phyloP scores from a whole-genome alignment of 2,888 invertebrate genomes.

The Microchrysa polita region DNA sequence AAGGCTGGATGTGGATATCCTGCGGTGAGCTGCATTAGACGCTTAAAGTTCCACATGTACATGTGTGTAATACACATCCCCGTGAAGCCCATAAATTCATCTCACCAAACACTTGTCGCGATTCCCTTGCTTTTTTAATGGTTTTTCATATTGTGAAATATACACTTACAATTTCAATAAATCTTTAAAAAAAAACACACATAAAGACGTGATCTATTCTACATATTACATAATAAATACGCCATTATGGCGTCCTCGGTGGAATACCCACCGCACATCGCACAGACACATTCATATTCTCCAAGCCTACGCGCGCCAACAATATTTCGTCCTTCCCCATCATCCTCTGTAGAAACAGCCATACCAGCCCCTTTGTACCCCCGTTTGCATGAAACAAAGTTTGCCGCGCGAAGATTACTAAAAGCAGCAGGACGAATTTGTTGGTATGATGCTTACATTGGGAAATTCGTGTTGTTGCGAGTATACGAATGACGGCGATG shows the following conservation, averaged over 20 bases:
- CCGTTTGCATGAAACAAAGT: too few species aligned
- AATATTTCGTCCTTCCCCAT: slow-evolving; percentile 5
- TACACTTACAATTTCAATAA: slow-evolving; percentile 51
- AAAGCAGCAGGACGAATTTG: background rate
- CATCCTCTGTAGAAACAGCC: background rate
- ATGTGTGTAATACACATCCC: background rate
- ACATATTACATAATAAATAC: slow-evolving; percentile 51
- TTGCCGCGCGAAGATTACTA: too few species aligned
- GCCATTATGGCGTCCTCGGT: slow-evolving; percentile 48
- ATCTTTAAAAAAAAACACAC: slow-evolving; percentile 48
- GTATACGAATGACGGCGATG: slow-evolving; percentile 27
- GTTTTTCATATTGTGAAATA: slow-evolving; percentile 50
- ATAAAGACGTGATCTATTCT: slow-evolving; percentile 51
- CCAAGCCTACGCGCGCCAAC: slow-evolving; percentile 9
- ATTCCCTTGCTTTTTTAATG: slow-evolving; percentile 45
- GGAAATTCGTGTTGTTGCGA: background rate
- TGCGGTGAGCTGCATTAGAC: background rate
- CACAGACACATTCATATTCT: background rate
- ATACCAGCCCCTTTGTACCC: too few species aligned
- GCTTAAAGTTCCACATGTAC: background rate
- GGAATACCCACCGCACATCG: slow-evolving; percentile 18
- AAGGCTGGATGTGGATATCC: background rate
- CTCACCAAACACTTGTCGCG: slow-evolving; percentile 29
- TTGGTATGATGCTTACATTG: background rate
- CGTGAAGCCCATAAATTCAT: background rate